Conservation (phyloP, 2,888 invertebrate species). For the Lomographa bimaculata region DNA sequence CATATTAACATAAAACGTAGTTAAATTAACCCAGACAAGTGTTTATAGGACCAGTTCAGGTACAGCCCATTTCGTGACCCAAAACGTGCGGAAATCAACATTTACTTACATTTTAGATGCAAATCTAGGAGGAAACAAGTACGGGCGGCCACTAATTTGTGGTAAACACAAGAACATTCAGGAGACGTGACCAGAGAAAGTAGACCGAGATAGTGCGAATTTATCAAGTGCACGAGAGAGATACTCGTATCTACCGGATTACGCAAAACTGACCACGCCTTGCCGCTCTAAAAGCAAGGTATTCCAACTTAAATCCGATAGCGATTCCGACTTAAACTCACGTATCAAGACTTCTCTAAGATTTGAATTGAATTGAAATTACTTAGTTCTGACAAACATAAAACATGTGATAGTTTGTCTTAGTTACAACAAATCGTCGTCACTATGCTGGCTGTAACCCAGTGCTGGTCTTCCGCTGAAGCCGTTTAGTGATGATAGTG, state of each 20-base stretch:
- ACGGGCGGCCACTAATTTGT: conserved; percentile 35
- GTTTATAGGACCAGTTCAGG: conserved; percentile 13
- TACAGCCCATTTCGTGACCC: conserved; percentile 22
- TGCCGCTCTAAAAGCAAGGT: conserved; percentile 1
- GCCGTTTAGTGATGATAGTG: too few species aligned
- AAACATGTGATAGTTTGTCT: too few species aligned
- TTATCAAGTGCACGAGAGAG: conserved; percentile 49
- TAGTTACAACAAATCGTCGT: too few species aligned
- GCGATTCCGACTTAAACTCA: too few species aligned
- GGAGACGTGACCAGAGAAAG: conserved; percentile 65
- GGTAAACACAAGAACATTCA: conserved; percentile 33
- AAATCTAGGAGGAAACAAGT: conserved; percentile 25
- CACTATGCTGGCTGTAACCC: too few species aligned
- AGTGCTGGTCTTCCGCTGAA: too few species aligned
- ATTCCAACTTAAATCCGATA: background rate
- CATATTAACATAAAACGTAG: conserved; percentile 17
- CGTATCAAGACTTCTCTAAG: too few species aligned
- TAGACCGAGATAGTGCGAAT: conserved; percentile 49
- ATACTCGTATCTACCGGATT: conserved; percentile 36
- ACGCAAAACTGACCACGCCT: conserved; percentile 24
- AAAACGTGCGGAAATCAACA: conserved; percentile 19
- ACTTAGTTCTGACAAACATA: too few species aligned
- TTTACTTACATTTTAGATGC: conserved; percentile 22
- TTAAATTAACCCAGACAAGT: conserved; percentile 15
- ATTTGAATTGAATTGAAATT: too few species aligned